Percentiles rank a stretch among this genome's conserved stretches.
Conservation (phyloP, 2,797 vertebrate genomes). For the Rhinoraja longicauda region DNA sequence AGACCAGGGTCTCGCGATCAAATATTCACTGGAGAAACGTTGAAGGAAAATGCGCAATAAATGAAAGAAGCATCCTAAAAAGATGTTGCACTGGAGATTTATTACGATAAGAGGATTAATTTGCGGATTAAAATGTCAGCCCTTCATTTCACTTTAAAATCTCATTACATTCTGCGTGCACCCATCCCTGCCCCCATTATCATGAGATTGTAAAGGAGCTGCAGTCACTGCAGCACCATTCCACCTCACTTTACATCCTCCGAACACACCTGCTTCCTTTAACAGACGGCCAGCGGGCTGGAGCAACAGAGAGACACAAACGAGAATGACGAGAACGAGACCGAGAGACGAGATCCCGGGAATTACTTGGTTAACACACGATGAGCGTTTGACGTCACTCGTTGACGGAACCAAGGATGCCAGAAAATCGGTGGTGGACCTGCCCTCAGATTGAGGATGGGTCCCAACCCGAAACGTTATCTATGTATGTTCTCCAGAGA, state of each 20-base stretch:
- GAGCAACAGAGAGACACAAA: no score
- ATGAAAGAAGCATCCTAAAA: not conserved
- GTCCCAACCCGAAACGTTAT: no score
- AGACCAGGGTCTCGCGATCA: not conserved
- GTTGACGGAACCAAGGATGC: no score
- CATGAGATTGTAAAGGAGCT: conserved; percentile 14
- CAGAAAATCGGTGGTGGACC: no score
- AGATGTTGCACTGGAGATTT: not conserved
- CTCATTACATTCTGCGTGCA: conserved; percentile 25
- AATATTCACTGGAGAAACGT: not conserved
- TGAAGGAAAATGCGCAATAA: not conserved
- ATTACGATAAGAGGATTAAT: not conserved
- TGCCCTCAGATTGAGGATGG: no score
- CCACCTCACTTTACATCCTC: not conserved
- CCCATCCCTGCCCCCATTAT: not conserved
- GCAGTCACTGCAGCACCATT: conserved; percentile 5
- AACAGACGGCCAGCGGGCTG: no score
- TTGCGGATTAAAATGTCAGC: conserved; percentile 28
- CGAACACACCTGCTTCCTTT: not conserved
- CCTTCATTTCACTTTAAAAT: not conserved
- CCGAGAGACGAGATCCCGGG: no score
- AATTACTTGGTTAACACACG: no score
- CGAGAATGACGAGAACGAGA: no score
- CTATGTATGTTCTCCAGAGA: no score
- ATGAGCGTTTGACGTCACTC: no score